These are phyloP conservation scores for Selene dorsalis DNA, from an alignment of 2,797 vertebrate genomes.

Conservation along the genomic window DNA sequence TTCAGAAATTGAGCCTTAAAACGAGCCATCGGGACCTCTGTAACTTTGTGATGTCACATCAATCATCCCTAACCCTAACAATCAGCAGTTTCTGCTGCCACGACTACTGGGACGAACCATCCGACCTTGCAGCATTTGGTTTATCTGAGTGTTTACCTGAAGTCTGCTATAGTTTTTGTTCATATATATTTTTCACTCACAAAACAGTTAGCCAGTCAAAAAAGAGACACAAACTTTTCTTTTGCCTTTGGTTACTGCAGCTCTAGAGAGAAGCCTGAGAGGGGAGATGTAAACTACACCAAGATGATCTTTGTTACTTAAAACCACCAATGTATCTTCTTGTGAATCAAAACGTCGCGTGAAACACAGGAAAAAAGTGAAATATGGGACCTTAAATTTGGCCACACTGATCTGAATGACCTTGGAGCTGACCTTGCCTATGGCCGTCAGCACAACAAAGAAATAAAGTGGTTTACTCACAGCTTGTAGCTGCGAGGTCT, in stretches of 20 bases:
- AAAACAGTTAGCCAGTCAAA: neutral
- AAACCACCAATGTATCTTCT: neutral
- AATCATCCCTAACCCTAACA: no score
- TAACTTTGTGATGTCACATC: no score
- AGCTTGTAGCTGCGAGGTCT: conserved; percentile 57
- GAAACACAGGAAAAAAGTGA: neutral
- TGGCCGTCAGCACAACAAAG: conserved; percentile 14
- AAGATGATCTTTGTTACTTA: neutral
- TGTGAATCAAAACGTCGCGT: neutral
- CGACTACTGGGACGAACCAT: no score
- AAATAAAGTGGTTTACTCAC: conserved; percentile 46
- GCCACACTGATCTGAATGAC: conserved; percentile 15
- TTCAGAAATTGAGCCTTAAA: no score
- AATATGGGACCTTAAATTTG: conserved; percentile 1
- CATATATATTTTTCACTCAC: neutral
- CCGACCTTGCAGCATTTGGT: no score
- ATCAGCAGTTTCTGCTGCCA: no score
- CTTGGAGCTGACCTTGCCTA: conserved; percentile 11
- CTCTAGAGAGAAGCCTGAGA: neutral
- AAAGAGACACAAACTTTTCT: no score
- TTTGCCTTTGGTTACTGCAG: neutral
- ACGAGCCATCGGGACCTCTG: no score
- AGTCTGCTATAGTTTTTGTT: neutral
- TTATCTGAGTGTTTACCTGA: neutral
- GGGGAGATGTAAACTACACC: neutral